phyloP scores from a whole-genome alignment of 2,888 invertebrate species.

The Prosapia bicincta region DNA sequence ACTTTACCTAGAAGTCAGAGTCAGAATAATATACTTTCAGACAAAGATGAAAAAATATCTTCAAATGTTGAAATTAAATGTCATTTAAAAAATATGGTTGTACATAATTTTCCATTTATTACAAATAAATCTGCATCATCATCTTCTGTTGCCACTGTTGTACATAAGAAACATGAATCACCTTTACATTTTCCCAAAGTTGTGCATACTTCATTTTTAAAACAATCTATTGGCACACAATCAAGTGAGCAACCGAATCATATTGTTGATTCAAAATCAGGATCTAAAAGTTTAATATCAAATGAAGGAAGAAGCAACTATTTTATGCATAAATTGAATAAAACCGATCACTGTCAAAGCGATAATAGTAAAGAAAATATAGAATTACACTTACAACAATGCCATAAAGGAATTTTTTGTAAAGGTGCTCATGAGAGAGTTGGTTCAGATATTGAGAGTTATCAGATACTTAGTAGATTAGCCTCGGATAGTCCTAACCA shows the following conservation, averaged over 20 bases:
- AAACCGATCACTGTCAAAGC: background rate
- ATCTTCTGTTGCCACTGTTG: slow-evolving; percentile 47
- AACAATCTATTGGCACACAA: slow-evolving; percentile 45
- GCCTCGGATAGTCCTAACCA: background rate
- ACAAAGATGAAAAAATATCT: background rate
- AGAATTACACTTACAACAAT: slow-evolving; percentile 4
- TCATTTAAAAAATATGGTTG: slow-evolving; percentile 3
- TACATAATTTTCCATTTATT: slow-evolving; percentile 11
- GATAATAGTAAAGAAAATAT: background rate
- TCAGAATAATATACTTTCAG: slow-evolving; percentile 25
- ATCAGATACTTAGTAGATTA: background rate
- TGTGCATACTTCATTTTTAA: slow-evolving; percentile 35
- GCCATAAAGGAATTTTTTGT: slow-evolving; percentile 22
- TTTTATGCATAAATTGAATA: background rate
- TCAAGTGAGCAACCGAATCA: slow-evolving; percentile 39
- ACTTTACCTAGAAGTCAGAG: slow-evolving; percentile 34
- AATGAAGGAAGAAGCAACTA: background rate
- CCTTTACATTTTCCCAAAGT: slow-evolving; percentile 43
- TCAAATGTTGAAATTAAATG: background rate
- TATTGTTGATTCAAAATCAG: background rate
- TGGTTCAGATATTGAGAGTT: background rate
- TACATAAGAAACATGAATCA: slow-evolving; percentile 37
- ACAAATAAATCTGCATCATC: slow-evolving; percentile 36
- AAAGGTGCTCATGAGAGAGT: slow-evolving; percentile 23
- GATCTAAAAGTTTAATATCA: background rate